These are phyloP conservation scores for Gastracanthus pulcherrimus DNA, from an alignment of 2,888 invertebrate genomes.

Conservation along the genomic window DNA sequence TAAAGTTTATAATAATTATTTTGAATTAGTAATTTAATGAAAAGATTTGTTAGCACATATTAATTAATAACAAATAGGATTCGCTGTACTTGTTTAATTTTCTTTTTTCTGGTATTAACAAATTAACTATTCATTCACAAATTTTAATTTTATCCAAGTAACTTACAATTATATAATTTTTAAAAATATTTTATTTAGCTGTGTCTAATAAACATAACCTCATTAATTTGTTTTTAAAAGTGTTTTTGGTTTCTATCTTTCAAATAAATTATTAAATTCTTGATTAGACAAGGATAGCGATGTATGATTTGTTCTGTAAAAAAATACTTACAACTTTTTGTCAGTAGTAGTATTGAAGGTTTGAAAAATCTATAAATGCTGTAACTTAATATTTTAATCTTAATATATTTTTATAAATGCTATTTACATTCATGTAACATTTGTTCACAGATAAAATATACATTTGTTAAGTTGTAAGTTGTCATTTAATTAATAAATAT, in stretches of 20 bases:
- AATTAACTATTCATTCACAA: no score
- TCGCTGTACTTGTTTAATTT: background rate
- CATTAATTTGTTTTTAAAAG: no score
- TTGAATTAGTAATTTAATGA: background rate
- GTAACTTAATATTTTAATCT: constrained; percentile 39
- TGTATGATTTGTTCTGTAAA: background rate
- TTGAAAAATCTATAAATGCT: constrained; percentile 33
- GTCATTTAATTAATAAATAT: constrained; percentile 60
- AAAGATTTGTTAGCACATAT: background rate
- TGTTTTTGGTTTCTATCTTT: no score
- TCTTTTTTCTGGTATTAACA: no score
- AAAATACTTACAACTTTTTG: background rate
- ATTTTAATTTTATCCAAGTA: no score
- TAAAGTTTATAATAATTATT: constrained; percentile 60
- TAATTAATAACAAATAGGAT: background rate
- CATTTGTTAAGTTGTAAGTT: constrained; percentile 54
- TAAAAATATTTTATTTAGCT: no score
- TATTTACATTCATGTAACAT: constrained; percentile 54
- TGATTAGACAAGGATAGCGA: background rate
- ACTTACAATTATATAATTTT: no score
- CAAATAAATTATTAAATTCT: constrained; percentile 59
- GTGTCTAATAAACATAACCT: no score
- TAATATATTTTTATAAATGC: constrained; percentile 56
- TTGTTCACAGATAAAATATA: constrained; percentile 45
- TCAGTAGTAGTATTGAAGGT: background rate